Base-by-base conservation (phyloP, 2,113 vertebrate genomes). In the Phrynosoma platyrhinos region DNA sequence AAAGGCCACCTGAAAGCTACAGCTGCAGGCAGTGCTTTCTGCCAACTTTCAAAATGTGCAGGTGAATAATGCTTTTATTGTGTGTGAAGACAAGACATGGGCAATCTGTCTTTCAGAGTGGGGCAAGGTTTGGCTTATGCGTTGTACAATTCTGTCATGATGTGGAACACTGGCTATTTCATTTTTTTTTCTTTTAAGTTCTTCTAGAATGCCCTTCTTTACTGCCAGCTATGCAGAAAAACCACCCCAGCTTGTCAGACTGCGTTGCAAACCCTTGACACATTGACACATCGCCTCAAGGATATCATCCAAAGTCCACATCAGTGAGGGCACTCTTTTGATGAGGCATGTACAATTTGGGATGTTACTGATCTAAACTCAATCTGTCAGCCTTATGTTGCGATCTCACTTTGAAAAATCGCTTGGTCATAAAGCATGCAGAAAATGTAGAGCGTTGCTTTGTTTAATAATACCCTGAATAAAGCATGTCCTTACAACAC, bases 191-290 rank as follows among this genome's bases (percentile, higher is more conserved):
- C 4, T 75, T 58, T 32, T 32, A 58, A 87, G 71, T 12, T 32
- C 21, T 52, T 76, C 52, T 58, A 53, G 79, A 42, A 87, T 64
- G 75, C 64, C 86, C 55, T 82, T 71, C n/a, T 87, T 77, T 75
- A 2, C 72, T 36, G 2, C 6, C 55, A 66, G 4, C 68, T 21
- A 30, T 40, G 42, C 23, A 77, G 52, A 55, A 7, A 64, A 53
- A 76, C 27, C 40, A 27, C 20, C 2, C 27, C 53, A 36, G 42
- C 77, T 9, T 30, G 85, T 55, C n/a, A 13, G 64, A 13, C 76
- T 69, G 12, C 58, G 47, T 71, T 71, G n/a, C n/a, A n/a, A 72
- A 55, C 13, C 66, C 23, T 25, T 71, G 58, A 18, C 58, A 62
- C 58, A 23, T 69, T 69, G 53, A 80, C n/a, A 25, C 30, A 27